Base-by-base conservation (phyloP, 2,113 vertebrate species). In the Rhabdornis inornatus region DNA sequence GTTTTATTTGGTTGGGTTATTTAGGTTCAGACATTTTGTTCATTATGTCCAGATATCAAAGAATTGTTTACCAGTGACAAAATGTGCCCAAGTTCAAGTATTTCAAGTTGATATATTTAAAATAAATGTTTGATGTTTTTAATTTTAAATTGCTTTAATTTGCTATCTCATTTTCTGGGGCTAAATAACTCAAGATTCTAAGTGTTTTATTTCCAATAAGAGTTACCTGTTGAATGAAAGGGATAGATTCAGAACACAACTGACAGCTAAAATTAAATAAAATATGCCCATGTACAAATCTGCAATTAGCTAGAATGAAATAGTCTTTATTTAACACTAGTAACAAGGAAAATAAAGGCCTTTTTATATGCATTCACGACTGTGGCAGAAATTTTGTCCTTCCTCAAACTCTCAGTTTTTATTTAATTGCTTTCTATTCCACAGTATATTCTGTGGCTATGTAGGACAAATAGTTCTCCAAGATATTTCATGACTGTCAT, bases 251-350 rank as follows among this genome's bases (percentile, higher is more conserved):
- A 78, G 28, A 17, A n/a, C 13, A 60, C 9, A 55, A 5, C 5
- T 55, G 13, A 13, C 7, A 45, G 47, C 13, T 30, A 40, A 42
- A 44, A 64, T 13, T 76, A 80, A 84, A 70, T 50, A 50, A 13
- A 19, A 13, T 15, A 15, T 11, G 8, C 7, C 9, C 2, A 0
- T 47, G 6, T 39, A 61, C 37, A 53, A 69, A 77, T 21, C 19
- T 6, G 0, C 6, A 39, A 15, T 15, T 35, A 63, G 1, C 10
- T 61, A 21, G 28, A 64, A 50, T 6, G 20, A 0, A 1, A 31
- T 53, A 47, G 25, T 78, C 8, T 77, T 61, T 76, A 57, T 10
- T 66, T 52, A 59, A 44, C 10, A 14, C 8, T 63, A 59, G 31
- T 35, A 68, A 19, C 21, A 81, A 39, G 24, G 5, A 93, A 57